phyloP scores from a whole-genome alignment of 2,888 invertebrate genomes.

The Tipula unca region DNA sequence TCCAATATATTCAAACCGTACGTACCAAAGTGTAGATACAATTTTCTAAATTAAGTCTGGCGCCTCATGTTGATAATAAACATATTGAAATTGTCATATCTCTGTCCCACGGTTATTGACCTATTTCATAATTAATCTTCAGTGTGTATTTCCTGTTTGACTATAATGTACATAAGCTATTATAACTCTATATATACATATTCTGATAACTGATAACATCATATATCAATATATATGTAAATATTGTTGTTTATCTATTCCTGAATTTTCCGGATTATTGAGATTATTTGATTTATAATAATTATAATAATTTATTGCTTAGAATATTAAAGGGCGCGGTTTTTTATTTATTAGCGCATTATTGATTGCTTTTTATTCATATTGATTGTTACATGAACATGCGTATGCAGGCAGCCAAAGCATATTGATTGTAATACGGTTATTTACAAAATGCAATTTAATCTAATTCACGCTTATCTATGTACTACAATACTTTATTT shows the following conservation, averaged over 20 bases:
- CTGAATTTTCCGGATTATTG: not conserved
- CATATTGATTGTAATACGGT: not conserved
- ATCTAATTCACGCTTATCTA: not conserved
- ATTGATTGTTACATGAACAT: not conserved
- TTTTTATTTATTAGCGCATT: not conserved
- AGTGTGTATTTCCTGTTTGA: not conserved
- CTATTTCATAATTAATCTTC: not conserved
- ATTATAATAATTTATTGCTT: not conserved
- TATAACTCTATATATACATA: not conserved
- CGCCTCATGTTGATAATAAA: not conserved
- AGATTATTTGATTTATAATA: not conserved
- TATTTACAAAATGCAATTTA: not conserved
- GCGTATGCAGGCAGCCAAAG: not conserved
- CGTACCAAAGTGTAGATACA: not conserved
- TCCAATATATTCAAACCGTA: too few species aligned
- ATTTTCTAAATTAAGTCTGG: not conserved
- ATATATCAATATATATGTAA: too few species aligned
- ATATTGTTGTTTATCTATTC: not conserved
- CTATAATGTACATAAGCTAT: not conserved
- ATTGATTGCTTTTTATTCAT: not conserved
- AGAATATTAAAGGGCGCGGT: not conserved
- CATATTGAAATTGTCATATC: not conserved
- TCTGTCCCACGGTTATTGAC: not conserved
- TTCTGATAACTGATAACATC: not conserved
- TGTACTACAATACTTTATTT: not conserved